These are phyloP conservation scores for Gnathonemus longibarbis DNA, from an alignment of 2,113 vertebrate genomes.

Conservation along the genomic window DNA sequence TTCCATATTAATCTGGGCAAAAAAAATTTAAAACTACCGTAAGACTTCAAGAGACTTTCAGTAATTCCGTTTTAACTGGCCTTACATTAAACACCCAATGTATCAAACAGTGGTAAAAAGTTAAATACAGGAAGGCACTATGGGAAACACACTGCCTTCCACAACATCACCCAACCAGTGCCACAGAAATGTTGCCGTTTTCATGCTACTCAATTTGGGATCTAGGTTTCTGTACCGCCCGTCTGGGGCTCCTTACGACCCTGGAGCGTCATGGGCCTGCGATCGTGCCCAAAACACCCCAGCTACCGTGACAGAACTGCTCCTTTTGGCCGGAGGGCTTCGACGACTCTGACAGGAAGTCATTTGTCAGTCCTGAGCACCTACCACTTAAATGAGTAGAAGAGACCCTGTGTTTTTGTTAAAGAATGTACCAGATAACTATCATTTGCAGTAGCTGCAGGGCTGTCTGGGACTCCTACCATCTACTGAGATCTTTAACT, in stretches of 20 bases:
- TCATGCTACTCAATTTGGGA: neutral
- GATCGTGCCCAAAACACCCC: neutral
- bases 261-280: neutral
- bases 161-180: neutral
- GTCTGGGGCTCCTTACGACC: neutral
- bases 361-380: constrained; percentile 65
- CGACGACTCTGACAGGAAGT: constrained; percentile 61
- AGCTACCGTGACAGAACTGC: neutral
- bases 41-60: neutral
- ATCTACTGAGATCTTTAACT: constrained; percentile 55
- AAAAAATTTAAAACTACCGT: neutral
- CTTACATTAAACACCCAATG: neutral
- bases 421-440: constrained; percentile 66
- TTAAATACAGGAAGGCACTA: neutral
- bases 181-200: neutral
- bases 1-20: neutral
- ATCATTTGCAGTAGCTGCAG: constrained; percentile 59
- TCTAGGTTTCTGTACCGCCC: neutral
- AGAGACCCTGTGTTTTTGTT: constrained; percentile 59
- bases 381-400: constrained; percentile 53
- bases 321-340: neutral
- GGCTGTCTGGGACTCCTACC: constrained; percentile 47
- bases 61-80: neutral
- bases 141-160: neutral
- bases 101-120: neutral